Percentiles rank a stretch among this genome's conserved stretches.
Conservation (phyloP, 2,797 vertebrate species). For the Mormyrus hasselquistii region DNA sequence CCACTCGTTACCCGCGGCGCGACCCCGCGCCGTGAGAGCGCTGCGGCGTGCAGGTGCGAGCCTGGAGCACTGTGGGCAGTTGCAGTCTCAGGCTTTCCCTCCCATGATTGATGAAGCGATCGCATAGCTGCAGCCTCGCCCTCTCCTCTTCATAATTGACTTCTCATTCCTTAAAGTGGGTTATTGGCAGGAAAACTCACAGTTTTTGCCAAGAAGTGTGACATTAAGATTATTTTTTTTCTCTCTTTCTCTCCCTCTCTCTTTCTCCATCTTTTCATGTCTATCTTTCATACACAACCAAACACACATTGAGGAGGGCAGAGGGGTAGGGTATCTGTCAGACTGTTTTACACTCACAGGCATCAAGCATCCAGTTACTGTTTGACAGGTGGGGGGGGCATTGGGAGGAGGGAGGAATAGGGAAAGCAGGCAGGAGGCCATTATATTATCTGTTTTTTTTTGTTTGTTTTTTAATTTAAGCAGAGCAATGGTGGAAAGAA, state of each 20-base stretch:
- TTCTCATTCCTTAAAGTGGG: slow-evolving; percentile 69
- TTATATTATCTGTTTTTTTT: background rate
- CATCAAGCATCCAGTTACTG: slow-evolving; percentile 48
- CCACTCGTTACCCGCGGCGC: slow-evolving; percentile 16
- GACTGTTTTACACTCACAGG: background rate
- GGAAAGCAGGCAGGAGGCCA: background rate
- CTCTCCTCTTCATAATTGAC: slow-evolving; percentile 55
- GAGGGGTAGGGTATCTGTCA: slow-evolving; percentile 45
- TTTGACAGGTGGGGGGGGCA: slow-evolving; percentile 54
- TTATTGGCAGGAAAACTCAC: slow-evolving; percentile 54
- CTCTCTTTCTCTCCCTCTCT: slow-evolving; percentile 33
- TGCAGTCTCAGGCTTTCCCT: background rate
- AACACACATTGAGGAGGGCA: slow-evolving; percentile 29
- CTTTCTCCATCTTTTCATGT: slow-evolving; percentile 12
- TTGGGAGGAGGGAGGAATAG: background rate
- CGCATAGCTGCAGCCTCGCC: slow-evolving; percentile 51
- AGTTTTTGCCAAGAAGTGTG: slow-evolving; percentile 54
- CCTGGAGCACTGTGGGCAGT: background rate
- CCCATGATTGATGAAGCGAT: slow-evolving; percentile 44
- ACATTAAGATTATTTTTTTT: slow-evolving; percentile 45
- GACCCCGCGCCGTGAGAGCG: slow-evolving; percentile 27
- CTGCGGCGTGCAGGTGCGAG: background rate
- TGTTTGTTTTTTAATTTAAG: background rate
- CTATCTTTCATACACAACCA: background rate
- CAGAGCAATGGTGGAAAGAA: background rate